A percentile compares a stretch with the other conserved stretches of the same genome.
Evolutionary conservation across 2,797 vertebrate genomes (phyloP).

Genomic region (Melopsittacus undulatus): DNA sequence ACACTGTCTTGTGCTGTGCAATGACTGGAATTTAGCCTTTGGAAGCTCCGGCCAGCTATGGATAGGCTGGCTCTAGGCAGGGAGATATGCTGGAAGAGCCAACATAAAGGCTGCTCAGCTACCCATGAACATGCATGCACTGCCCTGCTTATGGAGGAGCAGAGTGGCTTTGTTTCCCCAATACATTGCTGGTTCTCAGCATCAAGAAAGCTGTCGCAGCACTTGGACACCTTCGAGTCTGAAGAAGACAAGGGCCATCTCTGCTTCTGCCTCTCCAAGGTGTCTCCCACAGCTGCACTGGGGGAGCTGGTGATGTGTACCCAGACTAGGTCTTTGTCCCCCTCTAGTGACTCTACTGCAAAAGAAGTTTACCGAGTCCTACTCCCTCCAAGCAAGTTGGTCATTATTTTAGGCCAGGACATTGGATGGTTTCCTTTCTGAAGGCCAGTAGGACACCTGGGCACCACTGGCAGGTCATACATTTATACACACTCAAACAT

Average conservation of each 20-base stretch:
- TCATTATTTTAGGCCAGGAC: background rate
- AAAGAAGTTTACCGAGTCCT: background rate
- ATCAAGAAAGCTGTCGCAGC: background rate
- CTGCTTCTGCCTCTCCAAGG: background rate
- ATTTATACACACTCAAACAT: background rate
- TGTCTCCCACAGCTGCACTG: background rate
- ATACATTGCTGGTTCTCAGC: accelerated
- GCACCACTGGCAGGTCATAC: background rate
- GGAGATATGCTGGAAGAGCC: background rate
- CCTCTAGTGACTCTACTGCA: conserved; percentile 60
- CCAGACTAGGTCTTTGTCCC: conserved; percentile 65
- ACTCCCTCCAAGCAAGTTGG: background rate
- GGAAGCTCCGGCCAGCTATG: background rate
- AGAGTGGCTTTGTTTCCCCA: background rate
- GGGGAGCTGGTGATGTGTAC: background rate
- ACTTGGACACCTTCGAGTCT: background rate
- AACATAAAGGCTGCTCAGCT: background rate
- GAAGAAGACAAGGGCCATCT: background rate
- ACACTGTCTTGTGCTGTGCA: background rate
- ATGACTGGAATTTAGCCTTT: background rate
- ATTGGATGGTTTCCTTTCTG: background rate
- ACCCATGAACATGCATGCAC: background rate
- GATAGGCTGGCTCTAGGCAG: background rate
- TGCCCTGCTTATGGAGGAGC: background rate
- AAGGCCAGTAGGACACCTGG: conserved; percentile 14